Conservation (phyloP, 2,797 vertebrate species). For the Falco biarmicus region DNA sequence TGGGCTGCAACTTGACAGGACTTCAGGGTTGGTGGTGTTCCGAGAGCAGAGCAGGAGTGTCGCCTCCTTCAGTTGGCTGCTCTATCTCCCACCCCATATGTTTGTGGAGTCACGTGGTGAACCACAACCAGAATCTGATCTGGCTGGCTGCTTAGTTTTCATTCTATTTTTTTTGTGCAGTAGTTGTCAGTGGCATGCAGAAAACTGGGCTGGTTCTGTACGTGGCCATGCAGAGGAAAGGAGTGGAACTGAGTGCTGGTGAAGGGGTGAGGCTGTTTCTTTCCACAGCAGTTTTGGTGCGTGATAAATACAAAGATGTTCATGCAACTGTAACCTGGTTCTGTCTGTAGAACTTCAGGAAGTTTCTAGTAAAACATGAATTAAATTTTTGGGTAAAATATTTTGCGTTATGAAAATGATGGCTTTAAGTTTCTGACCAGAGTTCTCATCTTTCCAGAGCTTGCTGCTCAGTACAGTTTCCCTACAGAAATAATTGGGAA, state of each 20-base stretch:
- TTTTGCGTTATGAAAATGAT: background rate
- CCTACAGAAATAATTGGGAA: background rate
- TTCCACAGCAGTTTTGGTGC: background rate
- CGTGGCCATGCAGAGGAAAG: background rate
- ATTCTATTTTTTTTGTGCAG: background rate
- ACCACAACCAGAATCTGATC: background rate
- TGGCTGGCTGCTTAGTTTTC: background rate
- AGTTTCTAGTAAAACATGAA: background rate
- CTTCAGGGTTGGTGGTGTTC: background rate
- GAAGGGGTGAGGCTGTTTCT: background rate
- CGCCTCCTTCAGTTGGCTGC: background rate
- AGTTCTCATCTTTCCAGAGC: background rate
- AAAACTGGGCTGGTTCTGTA: background rate
- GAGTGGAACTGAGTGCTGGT: background rate
- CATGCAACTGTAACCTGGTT: background rate
- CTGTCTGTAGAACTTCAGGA: background rate
- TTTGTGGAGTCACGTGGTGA: background rate
- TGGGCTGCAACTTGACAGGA: background rate
- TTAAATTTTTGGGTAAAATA: background rate
- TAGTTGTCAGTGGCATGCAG: background rate
- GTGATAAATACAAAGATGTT: background rate
- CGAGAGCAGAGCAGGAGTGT: background rate
- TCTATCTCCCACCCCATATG: slow-evolving; percentile 39
- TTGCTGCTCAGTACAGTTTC: background rate
- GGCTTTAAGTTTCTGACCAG: background rate